A percentile compares a stretch with the other conserved stretches of the same genome.
Conservation (phyloP, 2,888 invertebrate species). For the Platycnemis pennipes region DNA sequence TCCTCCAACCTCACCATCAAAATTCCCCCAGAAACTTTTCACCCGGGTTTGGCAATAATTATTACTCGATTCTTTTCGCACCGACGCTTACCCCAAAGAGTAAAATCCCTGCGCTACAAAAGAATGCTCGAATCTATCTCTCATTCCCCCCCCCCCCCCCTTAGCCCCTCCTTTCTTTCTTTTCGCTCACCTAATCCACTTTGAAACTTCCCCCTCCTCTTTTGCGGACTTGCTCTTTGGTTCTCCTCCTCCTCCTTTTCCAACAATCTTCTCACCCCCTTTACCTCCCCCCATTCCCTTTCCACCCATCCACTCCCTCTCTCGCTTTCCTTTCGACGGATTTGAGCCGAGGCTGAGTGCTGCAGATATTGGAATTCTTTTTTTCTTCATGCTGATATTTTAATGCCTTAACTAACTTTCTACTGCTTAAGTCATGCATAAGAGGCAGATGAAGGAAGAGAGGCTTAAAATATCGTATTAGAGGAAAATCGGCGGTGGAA, state of each 20-base stretch:
- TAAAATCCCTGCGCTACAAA: constrained; percentile 37
- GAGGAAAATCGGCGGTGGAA: background rate
- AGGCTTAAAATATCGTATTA: constrained; percentile 28
- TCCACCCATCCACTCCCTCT: background rate
- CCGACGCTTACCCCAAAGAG: constrained; percentile 29
- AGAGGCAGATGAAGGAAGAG: background rate
- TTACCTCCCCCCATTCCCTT: background rate
- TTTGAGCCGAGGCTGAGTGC: constrained; percentile 53
- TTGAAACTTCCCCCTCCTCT: background rate
- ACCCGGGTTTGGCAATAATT: constrained; percentile 47
- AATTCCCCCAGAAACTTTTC: background rate
- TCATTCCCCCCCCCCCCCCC: background rate
- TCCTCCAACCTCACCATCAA: background rate
- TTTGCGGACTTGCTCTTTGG: background rate
- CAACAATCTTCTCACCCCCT: background rate
- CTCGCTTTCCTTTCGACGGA: constrained; percentile 58
- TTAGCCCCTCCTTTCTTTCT: constrained; percentile 1
- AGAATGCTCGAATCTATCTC: background rate
- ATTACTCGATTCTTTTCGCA: constrained; percentile 62
- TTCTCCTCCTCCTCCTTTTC: background rate
- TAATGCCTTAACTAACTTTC: constrained; percentile 65
- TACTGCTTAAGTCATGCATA: constrained; percentile 43
- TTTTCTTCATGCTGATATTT: constrained; percentile 55
- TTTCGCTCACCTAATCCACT: constrained; percentile 28
- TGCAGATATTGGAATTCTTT: constrained; percentile 63